Conservation (phyloP, 1,140 invertebrate species). For the Drosophila fuyamai region DNA sequence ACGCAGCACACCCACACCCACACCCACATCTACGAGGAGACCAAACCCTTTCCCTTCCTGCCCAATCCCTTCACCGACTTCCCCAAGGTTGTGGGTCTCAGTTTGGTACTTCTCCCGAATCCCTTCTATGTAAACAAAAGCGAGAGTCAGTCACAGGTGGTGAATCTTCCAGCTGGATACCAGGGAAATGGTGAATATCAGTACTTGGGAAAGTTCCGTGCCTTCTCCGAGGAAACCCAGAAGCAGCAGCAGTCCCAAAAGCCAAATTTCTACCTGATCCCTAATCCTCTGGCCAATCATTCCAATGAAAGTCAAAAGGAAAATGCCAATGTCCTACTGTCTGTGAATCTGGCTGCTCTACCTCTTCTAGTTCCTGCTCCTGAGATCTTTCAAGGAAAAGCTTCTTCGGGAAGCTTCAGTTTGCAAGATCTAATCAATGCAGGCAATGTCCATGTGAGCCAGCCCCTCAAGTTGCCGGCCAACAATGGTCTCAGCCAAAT, state of each 20-base stretch:
- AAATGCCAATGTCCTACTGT: slow-evolving; percentile 23
- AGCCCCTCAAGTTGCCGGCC: slow-evolving; percentile 15
- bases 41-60: slow-evolving; percentile 46
- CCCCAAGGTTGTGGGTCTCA: slow-evolving; percentile 47
- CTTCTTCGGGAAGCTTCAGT: slow-evolving; percentile 4
- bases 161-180: not conserved
- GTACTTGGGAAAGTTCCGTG: slow-evolving; percentile 28
- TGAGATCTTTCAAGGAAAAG: not conserved
- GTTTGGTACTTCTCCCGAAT: slow-evolving; percentile 41
- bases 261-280: slow-evolving; percentile 35
- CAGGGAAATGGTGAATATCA: not conserved
- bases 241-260: slow-evolving; percentile 17
- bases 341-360: slow-evolving; percentile 37
- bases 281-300: slow-evolving; percentile 29
- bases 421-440: slow-evolving; percentile 37
- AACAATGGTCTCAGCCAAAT: slow-evolving; percentile 17
- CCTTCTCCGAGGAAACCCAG: slow-evolving; percentile 14
- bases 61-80: slow-evolving; percentile 58
- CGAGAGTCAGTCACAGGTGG: not conserved
- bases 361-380: slow-evolving; percentile 35
- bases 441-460: slow-evolving; percentile 29
- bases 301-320: slow-evolving; percentile 14
- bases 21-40: slow-evolving; percentile 19
- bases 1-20: slow-evolving; percentile 16
- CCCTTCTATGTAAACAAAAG: slow-evolving; percentile 35